Evolutionary conservation across 2,888 invertebrate species (phyloP).

Genomic region (Sarcophaga caerulescens): DNA sequence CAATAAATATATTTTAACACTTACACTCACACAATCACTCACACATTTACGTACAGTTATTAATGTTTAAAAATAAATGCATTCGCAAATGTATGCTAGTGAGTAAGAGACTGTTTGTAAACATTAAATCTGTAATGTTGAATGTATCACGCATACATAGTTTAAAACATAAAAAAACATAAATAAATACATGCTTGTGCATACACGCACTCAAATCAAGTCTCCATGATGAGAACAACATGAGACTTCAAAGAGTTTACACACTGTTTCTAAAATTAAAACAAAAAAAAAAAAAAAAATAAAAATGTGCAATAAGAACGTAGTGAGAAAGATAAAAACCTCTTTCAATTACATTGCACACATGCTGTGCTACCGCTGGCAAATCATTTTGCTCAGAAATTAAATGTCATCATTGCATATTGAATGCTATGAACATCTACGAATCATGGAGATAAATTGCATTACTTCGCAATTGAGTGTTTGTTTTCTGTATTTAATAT

Average conservation of each 20-base stretch:
- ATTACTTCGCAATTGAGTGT: slow-evolving; percentile 60
- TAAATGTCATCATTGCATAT: slow-evolving; percentile 52
- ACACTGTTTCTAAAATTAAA: too few species aligned
- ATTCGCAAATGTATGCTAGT: not conserved
- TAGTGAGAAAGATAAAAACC: too few species aligned
- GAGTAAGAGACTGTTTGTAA: not conserved
- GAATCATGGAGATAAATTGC: slow-evolving; percentile 59
- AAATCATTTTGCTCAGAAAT: slow-evolving; percentile 15
- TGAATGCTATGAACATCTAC: slow-evolving; percentile 52
- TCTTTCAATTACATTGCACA: too few species aligned
- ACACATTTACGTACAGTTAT: not conserved
- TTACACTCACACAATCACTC: not conserved
- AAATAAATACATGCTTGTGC: not conserved
- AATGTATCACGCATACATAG: slow-evolving; percentile 13
- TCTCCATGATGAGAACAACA: not conserved
- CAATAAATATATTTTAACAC: slow-evolving; percentile 28
- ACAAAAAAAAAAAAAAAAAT: too few species aligned
- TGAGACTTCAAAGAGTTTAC: too few species aligned
- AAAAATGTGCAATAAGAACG: too few species aligned
- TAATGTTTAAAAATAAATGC: not conserved
- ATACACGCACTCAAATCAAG: not conserved
- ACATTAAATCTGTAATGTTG: not conserved
- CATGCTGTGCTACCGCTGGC: too few species aligned
- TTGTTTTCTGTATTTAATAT: not conserved
- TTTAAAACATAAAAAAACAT: slow-evolving; percentile 16